Evolutionary conservation across 2,113 vertebrate species (phyloP).

Genomic region (Trogon surrucura): DNA sequence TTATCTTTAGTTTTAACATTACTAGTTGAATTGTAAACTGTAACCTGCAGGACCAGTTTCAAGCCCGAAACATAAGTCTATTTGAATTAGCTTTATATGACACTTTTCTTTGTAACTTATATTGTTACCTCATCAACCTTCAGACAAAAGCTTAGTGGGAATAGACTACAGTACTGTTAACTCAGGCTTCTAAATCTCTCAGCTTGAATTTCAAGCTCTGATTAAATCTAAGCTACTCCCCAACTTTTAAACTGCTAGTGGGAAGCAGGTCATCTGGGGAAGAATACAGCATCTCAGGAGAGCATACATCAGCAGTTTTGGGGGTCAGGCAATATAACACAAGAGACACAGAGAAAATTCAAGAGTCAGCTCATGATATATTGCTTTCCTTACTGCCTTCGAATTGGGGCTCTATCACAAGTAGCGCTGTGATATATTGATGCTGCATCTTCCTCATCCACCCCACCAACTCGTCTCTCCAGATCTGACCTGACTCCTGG

Average conservation of each 20-base stretch:
- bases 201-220: neutral
- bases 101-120: neutral
- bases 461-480: neutral
- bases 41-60: neutral
- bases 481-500: neutral
- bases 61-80: neutral
- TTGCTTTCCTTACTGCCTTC: neutral
- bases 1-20: neutral
- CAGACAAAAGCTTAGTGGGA: neutral
- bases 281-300: neutral
- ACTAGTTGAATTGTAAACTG: neutral
- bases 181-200: neutral
- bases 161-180: neutral
- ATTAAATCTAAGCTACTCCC: neutral
- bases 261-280: neutral
- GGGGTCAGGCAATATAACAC: slow-evolving; percentile 56
- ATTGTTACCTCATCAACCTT: neutral
- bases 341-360: slow-evolving; percentile 36
- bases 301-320: slow-evolving; percentile 40
- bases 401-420: neutral
- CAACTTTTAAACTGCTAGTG: neutral
- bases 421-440: neutral
- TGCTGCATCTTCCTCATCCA: neutral
- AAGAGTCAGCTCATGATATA: slow-evolving; percentile 31
- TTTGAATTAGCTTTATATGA: neutral